Base-by-base conservation (phyloP, 2,113 vertebrate genomes). In the Macquaria australasica region DNA sequence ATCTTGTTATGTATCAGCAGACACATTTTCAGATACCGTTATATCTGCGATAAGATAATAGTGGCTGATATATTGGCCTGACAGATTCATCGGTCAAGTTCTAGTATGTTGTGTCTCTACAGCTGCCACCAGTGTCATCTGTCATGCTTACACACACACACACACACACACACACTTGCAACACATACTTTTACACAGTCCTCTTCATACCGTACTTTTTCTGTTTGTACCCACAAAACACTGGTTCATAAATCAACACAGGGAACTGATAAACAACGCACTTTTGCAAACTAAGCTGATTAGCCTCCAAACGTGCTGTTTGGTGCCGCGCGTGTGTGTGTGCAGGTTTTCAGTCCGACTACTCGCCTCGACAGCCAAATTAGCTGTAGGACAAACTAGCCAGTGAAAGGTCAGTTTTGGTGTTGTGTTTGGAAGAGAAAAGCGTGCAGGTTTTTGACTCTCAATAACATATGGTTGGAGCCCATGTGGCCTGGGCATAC, bases 171-270 rank as follows among this genome's bases (percentile, higher is more conserved):
- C 72, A 73, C 58, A 73, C 60, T 85, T 55, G 25, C 74, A 67
- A 55, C 86, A 86, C 76, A 68, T 73, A 28, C 72, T 88, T 63
- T 89, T 41, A 79, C 74, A 83, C 60, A 82, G 53, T 86, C 72
- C 10, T 78, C 86, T 86, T 84, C 87, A 86, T 89, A 66, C 82
- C 89, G 25, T 72, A 73, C 81, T 75, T 89, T 92, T 91, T 89
- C 55, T 83, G 76, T 79, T 77, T 76, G 60, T 66, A 78, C 68
- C 86, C 88, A 81, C 88, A 86, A 90, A 90, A 85, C 68, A 43
- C 74, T 68, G 58, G 75, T 69, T 86, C 73, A 79, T 91, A 88
- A 92, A 90, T 91, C 86, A 90, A 55, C 79, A 56, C 77, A 79
- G 67, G 14, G 53, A 88, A 63, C 77, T 63, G 72, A 91, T 93